Evolutionary conservation across 2,797 vertebrate genomes (phyloP).

Genomic region (Macrochelys suwanniensis): DNA sequence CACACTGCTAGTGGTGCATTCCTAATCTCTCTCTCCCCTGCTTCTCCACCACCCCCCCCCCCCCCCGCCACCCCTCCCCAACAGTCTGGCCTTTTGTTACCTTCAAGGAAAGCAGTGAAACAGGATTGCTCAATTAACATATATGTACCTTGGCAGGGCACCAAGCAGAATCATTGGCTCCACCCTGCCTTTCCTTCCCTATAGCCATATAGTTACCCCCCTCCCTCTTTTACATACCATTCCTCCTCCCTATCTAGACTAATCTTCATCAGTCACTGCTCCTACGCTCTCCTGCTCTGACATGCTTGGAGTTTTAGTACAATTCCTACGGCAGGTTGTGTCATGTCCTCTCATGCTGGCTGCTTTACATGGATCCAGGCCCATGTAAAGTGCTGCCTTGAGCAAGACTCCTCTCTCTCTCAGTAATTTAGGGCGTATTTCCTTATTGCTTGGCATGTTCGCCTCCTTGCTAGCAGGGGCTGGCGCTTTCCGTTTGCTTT

Average conservation of each 20-base stretch:
- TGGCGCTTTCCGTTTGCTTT: constrained; percentile 8
- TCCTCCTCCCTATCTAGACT: constrained; percentile 73
- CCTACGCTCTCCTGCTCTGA: constrained; percentile 74
- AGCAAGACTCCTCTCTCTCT: constrained; percentile 62
- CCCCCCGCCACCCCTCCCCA: background rate
- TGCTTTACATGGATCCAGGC: constrained; percentile 60
- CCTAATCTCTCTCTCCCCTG: background rate
- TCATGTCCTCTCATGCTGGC: constrained; percentile 74
- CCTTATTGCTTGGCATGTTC: constrained; percentile 51
- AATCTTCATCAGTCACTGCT: constrained; percentile 78
- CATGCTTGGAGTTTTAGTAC: constrained; percentile 76
- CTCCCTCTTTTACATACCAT: constrained; percentile 73
- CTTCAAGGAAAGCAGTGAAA: constrained; percentile 59
- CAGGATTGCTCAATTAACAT: constrained; percentile 75
- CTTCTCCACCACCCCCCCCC: background rate
- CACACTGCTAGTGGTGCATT: background rate
- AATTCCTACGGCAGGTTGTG: constrained; percentile 78
- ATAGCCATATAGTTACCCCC: constrained; percentile 57
- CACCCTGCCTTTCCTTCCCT: constrained; percentile 71
- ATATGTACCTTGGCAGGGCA: constrained; percentile 78
- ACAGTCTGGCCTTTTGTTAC: constrained; percentile 57
- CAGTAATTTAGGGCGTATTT: constrained; percentile 66
- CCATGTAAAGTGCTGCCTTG: constrained; percentile 60
- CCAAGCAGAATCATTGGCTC: constrained; percentile 62
- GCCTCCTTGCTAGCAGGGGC: constrained; percentile 61